A percentile compares a stretch with the other conserved stretches of the same genome.
Conservation (phyloP, 53 echinoderm and acorn worm species). For the Stichopus horrens region DNA sequence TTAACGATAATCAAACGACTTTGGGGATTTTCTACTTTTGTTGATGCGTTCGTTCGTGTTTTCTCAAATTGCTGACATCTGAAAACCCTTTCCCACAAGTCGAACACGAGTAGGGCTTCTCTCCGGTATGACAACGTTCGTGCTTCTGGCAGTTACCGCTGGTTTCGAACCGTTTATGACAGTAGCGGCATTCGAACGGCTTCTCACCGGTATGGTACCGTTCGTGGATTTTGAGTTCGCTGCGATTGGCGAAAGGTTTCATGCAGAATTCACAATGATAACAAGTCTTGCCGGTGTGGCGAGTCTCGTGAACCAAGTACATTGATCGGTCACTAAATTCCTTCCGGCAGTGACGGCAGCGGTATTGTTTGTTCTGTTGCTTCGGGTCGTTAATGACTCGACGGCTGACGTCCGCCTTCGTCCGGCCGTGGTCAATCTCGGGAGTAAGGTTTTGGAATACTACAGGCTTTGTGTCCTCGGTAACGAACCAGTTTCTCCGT, state of each 20-base stretch:
- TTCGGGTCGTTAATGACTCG: background rate
- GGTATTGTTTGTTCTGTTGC: background rate
- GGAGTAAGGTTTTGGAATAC: background rate
- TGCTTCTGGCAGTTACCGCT: constrained; percentile 22
- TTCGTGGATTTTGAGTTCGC: constrained; percentile 28
- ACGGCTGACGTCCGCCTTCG: background rate
- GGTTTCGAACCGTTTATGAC: constrained; percentile 24
- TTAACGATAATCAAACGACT: no score
- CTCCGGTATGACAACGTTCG: constrained; percentile 25
- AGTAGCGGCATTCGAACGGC: constrained; percentile 26
- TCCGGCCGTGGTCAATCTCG: background rate
- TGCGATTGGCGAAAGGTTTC: constrained; percentile 38
- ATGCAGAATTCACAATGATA: constrained; percentile 37
- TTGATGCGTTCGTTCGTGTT: constrained; percentile 31
- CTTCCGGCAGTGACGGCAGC: constrained; percentile 19
- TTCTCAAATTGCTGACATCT: constrained; percentile 27
- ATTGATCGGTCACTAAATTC: constrained; percentile 17
- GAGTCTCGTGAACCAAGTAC: constrained; percentile 23
- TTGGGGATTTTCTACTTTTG: background rate
- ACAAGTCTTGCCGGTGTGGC: constrained; percentile 24
- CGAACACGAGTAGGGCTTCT: constrained; percentile 26
- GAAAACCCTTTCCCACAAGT: constrained; percentile 35
- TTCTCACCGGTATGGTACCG: constrained; percentile 37
- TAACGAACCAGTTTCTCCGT: background rate
- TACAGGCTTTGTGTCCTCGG: background rate